Conservation (phyloP, 2,797 vertebrate species). For the Limnodromus scolopaceus region DNA sequence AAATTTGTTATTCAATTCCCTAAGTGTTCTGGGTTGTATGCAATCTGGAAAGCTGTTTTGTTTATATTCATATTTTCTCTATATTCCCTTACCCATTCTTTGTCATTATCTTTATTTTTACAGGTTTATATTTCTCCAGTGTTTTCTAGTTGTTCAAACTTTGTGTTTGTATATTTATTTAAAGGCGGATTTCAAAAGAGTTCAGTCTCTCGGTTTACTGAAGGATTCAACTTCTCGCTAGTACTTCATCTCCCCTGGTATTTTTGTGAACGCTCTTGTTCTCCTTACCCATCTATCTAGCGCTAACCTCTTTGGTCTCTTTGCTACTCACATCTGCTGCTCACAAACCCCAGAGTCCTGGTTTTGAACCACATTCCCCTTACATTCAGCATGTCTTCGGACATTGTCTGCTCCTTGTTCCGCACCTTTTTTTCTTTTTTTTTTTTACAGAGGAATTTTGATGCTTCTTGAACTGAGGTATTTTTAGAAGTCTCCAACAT, state of each 20-base stretch:
- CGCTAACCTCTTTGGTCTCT: not conserved
- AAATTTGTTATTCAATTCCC: conserved; percentile 56
- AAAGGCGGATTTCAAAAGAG: conserved; percentile 59
- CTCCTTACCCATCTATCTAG: conserved; percentile 13
- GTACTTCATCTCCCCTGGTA: conserved; percentile 50
- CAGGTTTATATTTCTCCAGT: conserved; percentile 61
- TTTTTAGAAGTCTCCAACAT: not conserved
- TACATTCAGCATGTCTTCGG: not conserved
- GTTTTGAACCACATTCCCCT: conserved; percentile 18
- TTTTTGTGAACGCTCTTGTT: not conserved
- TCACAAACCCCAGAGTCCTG: not conserved
- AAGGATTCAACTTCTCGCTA: conserved; percentile 37
- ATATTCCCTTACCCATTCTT: conserved; percentile 52
- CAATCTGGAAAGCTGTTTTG: conserved; percentile 44
- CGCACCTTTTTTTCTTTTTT: not conserved
- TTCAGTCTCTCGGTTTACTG: conserved; percentile 34
- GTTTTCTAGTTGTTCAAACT: conserved; percentile 60
- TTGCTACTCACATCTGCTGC: not conserved
- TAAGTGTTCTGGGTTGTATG: not conserved
- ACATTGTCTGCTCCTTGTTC: conserved; percentile 19
- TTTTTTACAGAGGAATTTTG: not conserved
- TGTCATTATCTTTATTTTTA: conserved; percentile 59
- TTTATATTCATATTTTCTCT: conserved; percentile 42
- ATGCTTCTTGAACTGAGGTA: not conserved
- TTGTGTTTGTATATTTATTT: conserved; percentile 59